Percentiles rank a stretch among this genome's conserved stretches.
Evolutionary conservation across 2,113 vertebrate genomes (phyloP).

Genomic region (Cottus gobio): DNA sequence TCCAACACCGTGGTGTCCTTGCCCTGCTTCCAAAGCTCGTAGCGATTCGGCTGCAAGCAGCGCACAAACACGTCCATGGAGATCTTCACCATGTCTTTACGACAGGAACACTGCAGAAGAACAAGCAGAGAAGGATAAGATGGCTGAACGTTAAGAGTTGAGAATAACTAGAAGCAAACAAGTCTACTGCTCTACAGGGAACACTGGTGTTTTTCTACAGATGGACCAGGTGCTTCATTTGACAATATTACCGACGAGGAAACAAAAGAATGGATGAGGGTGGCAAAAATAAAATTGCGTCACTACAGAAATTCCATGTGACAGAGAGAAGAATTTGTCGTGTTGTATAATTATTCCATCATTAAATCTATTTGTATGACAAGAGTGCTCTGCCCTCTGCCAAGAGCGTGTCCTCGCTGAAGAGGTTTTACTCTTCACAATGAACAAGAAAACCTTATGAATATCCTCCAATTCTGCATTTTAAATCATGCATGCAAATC

Average conservation of each 20-base stretch:
- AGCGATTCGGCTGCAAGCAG: conserved; percentile 93
- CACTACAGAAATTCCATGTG: background rate
- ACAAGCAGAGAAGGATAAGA: background rate
- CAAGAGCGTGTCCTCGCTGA: background rate
- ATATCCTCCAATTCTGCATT: background rate
- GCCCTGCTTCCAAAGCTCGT: conserved; percentile 95
- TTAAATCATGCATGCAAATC: background rate
- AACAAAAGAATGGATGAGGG: background rate
- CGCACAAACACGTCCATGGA: conserved; percentile 99
- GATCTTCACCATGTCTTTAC: conserved; percentile 99
- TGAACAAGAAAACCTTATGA: background rate
- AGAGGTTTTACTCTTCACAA: background rate
- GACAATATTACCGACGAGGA: conserved; percentile 4
- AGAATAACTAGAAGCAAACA: background rate
- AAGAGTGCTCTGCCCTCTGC: background rate
- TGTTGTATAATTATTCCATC: background rate
- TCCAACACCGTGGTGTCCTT: conserved; percentile 90
- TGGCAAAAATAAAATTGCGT: background rate
- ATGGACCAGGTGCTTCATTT: background rate
- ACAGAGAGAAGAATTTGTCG: background rate
- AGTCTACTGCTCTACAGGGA: background rate
- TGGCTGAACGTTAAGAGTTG: conserved; percentile 1
- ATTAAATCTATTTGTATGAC: background rate
- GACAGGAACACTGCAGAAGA: conserved; percentile 89
- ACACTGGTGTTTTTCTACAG: background rate